phyloP scores from a whole-genome alignment of 2,113 vertebrate species.

The Sander lucioperca region DNA sequence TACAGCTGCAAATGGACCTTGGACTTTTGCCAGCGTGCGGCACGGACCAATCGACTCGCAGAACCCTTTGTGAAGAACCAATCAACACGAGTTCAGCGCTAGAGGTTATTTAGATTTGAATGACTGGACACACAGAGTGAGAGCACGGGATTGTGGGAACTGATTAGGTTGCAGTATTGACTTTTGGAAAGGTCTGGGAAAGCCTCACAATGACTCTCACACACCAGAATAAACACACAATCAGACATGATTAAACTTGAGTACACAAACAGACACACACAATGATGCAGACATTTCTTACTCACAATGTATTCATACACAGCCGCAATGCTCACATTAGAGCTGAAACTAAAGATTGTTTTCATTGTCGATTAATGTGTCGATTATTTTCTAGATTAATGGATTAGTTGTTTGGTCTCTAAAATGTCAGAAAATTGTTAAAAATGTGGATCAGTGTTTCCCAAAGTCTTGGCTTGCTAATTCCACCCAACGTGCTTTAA shows the following conservation, averaged over 20 bases:
- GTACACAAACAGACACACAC: slow-evolving; percentile 3
- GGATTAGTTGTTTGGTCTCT: no score
- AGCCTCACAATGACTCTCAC: not conserved
- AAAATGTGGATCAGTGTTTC: no score
- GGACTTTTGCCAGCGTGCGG: slow-evolving; percentile 26
- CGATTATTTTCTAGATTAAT: no score
- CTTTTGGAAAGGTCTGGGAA: slow-evolving; percentile 49
- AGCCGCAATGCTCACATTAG: no score
- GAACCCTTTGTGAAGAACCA: slow-evolving; percentile 8
- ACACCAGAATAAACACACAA: slow-evolving; percentile 34
- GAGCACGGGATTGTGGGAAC: slow-evolving; percentile 58
- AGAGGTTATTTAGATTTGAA: slow-evolving; percentile 46
- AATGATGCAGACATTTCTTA: not conserved
- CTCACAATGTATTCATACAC: not conserved
- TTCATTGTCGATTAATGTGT: no score
- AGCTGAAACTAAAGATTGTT: no score
- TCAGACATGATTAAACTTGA: not conserved
- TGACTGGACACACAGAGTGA: not conserved
- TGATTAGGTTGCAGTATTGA: slow-evolving; percentile 23
- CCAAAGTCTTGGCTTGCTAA: no score
- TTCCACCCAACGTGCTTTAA: no score
- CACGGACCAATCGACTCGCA: slow-evolving; percentile 45
- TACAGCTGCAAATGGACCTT: slow-evolving; percentile 35
- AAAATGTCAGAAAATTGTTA: no score
- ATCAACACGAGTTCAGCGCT: not conserved